Evolutionary conservation across 1,140 invertebrate genomes (phyloP).

Genomic region (Euborellia annulipes): DNA sequence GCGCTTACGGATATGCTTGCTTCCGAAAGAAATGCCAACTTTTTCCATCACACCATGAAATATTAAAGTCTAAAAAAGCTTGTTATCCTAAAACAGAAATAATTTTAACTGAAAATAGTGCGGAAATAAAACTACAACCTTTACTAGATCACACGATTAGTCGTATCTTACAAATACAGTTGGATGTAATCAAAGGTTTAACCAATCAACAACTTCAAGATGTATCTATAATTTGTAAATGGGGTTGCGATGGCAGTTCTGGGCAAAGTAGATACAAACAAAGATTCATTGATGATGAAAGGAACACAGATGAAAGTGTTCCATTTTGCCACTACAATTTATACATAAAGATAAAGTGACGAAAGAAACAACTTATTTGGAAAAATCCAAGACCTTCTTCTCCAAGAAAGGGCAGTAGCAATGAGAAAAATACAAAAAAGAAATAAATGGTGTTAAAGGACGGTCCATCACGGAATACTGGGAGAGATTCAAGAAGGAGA

Average conservation of each 20-base stretch:
- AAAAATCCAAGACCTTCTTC: constrained; percentile 23
- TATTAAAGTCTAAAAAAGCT: constrained; percentile 14
- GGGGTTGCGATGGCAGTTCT: constrained; percentile 21
- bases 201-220: constrained; percentile 8
- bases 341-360: not conserved
- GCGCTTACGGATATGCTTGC: no score
- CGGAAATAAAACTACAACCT: constrained; percentile 16
- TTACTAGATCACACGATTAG: constrained; percentile 15
- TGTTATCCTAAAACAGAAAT: constrained; percentile 13
- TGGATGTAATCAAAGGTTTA: constrained; percentile 14
- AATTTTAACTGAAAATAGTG: constrained; percentile 12
- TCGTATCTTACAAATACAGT: constrained; percentile 13
- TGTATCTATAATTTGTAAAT: constrained; percentile 20
- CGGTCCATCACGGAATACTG: no score
- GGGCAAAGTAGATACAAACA: constrained; percentile 20
- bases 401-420: no score
- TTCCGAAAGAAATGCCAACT: constrained; percentile 1
- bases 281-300: constrained; percentile 18
- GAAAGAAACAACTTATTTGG: constrained; percentile 20
- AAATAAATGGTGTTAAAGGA: no score
- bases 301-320: constrained; percentile 16
- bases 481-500: no score
- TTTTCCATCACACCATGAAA: constrained; percentile 9
- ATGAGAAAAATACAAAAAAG: no score
- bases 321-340: constrained; percentile 19